Percentiles rank a stretch among this genome's conserved stretches.
Evolutionary conservation across 2,888 invertebrate species (phyloP).

Genomic region (Nomada ruficornis): DNA sequence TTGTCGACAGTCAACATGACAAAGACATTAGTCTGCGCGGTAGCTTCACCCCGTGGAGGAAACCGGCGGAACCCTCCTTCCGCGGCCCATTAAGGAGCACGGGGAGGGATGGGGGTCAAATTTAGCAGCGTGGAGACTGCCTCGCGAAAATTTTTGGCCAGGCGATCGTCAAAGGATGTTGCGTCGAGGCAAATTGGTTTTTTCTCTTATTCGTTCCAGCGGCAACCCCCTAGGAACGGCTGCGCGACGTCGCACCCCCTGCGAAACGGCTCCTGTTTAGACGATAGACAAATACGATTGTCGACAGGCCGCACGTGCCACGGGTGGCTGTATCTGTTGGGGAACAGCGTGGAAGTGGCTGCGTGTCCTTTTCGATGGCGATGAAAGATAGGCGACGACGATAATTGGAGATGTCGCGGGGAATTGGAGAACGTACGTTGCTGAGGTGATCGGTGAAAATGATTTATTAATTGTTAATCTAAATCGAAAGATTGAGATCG

Average conservation of each 20-base stretch:
- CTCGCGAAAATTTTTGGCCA: conserved; percentile 76
- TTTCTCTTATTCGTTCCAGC: conserved; percentile 38
- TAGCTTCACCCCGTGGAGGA: conserved; percentile 7
- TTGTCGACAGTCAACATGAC: conserved; percentile 83
- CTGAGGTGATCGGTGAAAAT: no score
- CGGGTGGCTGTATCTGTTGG: no score
- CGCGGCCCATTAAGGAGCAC: conserved; percentile 74
- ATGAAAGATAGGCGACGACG: no score
- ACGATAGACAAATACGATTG: conserved; percentile 44
- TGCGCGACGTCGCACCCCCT: not conserved
- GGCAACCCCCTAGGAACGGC: not conserved
- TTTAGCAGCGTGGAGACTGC: conserved; percentile 33
- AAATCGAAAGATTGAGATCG: no score
- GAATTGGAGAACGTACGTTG: no score
- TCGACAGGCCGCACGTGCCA: conserved; percentile 13
- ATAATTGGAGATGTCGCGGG: not conserved
- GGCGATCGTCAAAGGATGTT: conserved; percentile 80
- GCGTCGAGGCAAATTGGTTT: conserved; percentile 81
- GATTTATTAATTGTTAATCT: no score
- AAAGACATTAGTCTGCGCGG: conserved; percentile 80
- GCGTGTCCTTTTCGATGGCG: no score
- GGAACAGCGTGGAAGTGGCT: no score
- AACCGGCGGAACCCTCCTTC: conserved; percentile 56
- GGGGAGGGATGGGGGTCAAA: conserved; percentile 14
- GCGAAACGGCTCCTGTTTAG: not conserved